These are phyloP conservation scores for Melierax canorus DNA, from an alignment of 2,113 vertebrate species.

Conservation along the genomic window DNA sequence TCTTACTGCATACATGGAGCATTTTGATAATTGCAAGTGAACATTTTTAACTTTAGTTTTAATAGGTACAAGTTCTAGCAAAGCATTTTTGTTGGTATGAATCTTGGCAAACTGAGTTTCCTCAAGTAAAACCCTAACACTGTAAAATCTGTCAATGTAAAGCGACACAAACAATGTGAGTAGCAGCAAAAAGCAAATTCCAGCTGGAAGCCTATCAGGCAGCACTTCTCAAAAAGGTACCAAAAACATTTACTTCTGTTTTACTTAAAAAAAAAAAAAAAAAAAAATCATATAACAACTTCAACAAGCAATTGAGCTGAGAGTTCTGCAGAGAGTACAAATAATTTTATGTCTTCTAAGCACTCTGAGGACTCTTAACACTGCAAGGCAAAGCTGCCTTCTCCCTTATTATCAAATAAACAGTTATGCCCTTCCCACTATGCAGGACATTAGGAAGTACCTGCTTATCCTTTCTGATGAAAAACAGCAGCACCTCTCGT, in stretches of 20 bases:
- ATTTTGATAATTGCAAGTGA: too few species aligned
- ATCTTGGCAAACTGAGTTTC: not conserved
- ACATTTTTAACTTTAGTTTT: too few species aligned
- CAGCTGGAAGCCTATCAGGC: not conserved
- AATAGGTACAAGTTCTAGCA: too few species aligned
- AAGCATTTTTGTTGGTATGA: too few species aligned
- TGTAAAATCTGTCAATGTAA: not conserved
- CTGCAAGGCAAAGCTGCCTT: not conserved
- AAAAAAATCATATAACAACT: not conserved
- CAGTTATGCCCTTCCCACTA: accelerated
- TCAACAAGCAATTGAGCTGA: not conserved
- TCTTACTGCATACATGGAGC: too few species aligned
- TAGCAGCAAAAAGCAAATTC: not conserved
- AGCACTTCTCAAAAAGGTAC: not conserved
- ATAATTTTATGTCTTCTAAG: not conserved
- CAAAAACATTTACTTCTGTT: too few species aligned
- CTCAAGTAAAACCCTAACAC: not conserved
- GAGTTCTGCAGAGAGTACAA: not conserved
- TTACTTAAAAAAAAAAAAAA: not conserved
- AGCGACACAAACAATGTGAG: not conserved
- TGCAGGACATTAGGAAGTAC: not conserved
- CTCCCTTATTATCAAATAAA: not conserved
- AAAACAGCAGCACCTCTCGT: not conserved
- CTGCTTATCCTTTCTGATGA: not conserved
- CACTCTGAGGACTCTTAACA: not conserved